Evolutionary conservation across 2,888 invertebrate species (phyloP), one percentile per base, ranked within the genome.

Genomic region (Sicus ferrugineus): DNA sequence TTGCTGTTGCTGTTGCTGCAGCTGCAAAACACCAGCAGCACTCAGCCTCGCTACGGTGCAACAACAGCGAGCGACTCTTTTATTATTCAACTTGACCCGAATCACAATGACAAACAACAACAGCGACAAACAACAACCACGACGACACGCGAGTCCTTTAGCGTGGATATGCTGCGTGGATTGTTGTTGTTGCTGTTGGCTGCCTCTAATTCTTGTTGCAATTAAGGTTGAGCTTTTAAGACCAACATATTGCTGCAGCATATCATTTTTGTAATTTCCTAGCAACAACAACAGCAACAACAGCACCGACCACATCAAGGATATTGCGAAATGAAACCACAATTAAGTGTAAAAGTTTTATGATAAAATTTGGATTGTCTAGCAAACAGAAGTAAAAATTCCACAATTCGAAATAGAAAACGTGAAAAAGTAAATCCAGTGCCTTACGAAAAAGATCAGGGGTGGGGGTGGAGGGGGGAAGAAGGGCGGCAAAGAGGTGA

Each of bases 51-150:
- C n/a, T n/a, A n/a, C n/a, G n/a, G n/a, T n/a, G n/a, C n/a, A n/a
- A n/a, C n/a, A n/a, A n/a, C n/a, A n/a, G n/a, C n/a, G n/a, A n/a
- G n/a, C n/a, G n/a, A n/a, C n/a, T n/a, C n/a, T n/a, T n/a, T n/a
- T 59, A 67, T 46, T 67, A 58, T 70, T 73, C 72, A 75, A 76
- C 76, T 76, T 76, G 75, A 76, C 76, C 76, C 69, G 72, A 72
- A 76, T 76, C 64, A 54, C 68, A 59, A 58, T 34, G 31, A 19
- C 48, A 64, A 64, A 21, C 11, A 54, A 65, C 46, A 54, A 54
- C 54, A 54, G 28, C 54, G 28, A 50, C 50, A 50, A 50, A 14
- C 54, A 14, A 28, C 54, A 54, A 54, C 28, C 23, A 54, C 28
- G 11, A 28, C 42, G n/a, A 42, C 4, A 16, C 4, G 1, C 14